Percentiles rank a stretch among this genome's conserved stretches.
These are phyloP conservation scores for Aphelocoma coerulescens DNA, from an alignment of 2,113 vertebrate species.

Conservation along the genomic window DNA sequence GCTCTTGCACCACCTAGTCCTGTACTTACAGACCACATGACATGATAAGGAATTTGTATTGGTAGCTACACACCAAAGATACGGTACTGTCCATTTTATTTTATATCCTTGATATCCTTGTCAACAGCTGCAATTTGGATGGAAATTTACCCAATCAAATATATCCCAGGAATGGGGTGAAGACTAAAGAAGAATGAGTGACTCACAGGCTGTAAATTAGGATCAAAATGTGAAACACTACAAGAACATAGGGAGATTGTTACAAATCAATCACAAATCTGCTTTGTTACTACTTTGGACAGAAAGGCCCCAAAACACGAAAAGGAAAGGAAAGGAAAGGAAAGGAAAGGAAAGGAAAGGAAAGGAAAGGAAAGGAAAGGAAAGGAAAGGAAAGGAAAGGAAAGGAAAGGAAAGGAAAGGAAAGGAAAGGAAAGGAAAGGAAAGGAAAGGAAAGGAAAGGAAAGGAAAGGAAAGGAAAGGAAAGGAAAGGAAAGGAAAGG, in stretches of 20 bases:
- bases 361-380: rapidly evolving
- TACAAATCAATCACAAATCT: not conserved
- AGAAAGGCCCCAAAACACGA: not conserved
- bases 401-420: rapidly evolving
- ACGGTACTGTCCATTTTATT: not conserved
- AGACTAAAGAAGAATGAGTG: not conserved
- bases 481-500: rapidly evolving
- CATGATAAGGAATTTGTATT: not conserved
- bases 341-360: rapidly evolving
- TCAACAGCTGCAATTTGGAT: not conserved
- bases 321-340: rapidly evolving
- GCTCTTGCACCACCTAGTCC: not conserved
- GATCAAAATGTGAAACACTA: not conserved
- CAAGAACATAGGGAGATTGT: not conserved
- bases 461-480: rapidly evolving
- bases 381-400: rapidly evolving
- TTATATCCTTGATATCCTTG: not conserved
- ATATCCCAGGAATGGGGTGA: not conserved
- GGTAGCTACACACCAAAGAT: not conserved
- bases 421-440: rapidly evolving
- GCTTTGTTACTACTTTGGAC: not conserved
- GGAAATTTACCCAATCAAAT: not conserved
- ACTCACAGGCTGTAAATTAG: not conserved
- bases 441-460: too few relatives aligned
- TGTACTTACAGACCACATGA: not conserved